Percentiles rank a stretch among this genome's conserved stretches.
These are phyloP conservation scores for Stegastes partitus DNA, from an alignment of 2,113 vertebrate genomes.

Conservation along the genomic window DNA sequence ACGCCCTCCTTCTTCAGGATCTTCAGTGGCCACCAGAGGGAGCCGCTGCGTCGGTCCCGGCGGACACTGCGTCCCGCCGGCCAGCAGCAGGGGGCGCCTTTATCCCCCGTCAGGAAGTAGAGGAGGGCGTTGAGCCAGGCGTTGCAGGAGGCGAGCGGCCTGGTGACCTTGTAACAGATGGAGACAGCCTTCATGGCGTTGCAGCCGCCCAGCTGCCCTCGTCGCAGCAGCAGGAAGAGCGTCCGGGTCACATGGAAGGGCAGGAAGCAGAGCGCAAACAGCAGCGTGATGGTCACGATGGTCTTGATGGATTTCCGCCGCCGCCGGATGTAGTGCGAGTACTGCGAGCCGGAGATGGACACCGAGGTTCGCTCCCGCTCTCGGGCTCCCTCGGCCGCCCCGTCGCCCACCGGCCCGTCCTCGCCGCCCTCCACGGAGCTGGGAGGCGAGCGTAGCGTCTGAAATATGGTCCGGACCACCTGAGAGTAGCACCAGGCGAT, in stretches of 20 bases:
- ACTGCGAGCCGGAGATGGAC: slow-evolving; percentile 78
- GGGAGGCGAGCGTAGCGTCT: slow-evolving; percentile 80
- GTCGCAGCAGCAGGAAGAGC: slow-evolving; percentile 85
- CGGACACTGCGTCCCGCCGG: slow-evolving; percentile 52
- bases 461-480: slow-evolving; percentile 86
- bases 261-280: slow-evolving; percentile 88
- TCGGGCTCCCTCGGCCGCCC: slow-evolving; percentile 26
- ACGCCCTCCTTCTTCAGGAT: slow-evolving; percentile 76
- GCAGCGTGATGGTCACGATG: slow-evolving; percentile 86
- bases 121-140: slow-evolving; percentile 88
- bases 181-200: slow-evolving; percentile 83
- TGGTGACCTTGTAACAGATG: slow-evolving; percentile 89
- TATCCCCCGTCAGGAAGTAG: slow-evolving; percentile 88
- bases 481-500: slow-evolving; percentile 89
- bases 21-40: slow-evolving; percentile 84
- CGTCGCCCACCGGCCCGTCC: slow-evolving; percentile 53
- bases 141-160: slow-evolving; percentile 87
- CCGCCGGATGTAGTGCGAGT: slow-evolving; percentile 81
- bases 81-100: slow-evolving; percentile 80
- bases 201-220: slow-evolving; percentile 78
- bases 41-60: slow-evolving; percentile 50
- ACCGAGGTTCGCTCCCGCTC: slow-evolving; percentile 66
- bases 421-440: slow-evolving; percentile 59
- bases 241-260: slow-evolving; percentile 88
- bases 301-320: slow-evolving; percentile 87